These are phyloP conservation scores for Lycaena phlaeas DNA, from an alignment of 2,888 invertebrate species.

Conservation along the genomic window DNA sequence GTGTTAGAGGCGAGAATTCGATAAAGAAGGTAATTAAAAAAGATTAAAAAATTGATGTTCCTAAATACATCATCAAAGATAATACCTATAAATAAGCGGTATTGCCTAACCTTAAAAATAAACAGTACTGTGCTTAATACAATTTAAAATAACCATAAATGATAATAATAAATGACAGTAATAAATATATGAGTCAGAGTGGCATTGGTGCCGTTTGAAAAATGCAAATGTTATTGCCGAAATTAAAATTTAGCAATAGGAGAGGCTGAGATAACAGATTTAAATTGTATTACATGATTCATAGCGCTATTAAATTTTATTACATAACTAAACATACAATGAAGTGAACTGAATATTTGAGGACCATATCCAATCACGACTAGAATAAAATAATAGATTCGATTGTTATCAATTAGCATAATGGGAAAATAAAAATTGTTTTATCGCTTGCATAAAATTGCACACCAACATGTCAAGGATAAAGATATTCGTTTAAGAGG, in stretches of 20 bases:
- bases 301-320: constrained; percentile 8
- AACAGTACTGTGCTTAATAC: constrained; percentile 26
- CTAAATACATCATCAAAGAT: no score
- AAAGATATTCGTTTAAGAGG: no score
- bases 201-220: constrained; percentile 48
- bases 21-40: no score
- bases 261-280: constrained; percentile 15
- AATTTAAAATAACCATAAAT: constrained; percentile 50
- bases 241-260: constrained; percentile 38
- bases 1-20: no score
- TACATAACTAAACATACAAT: constrained; percentile 2
- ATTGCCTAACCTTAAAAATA: not conserved
- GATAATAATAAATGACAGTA: constrained; percentile 52
- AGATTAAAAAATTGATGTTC: no score
- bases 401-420: not conserved
- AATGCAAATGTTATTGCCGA: constrained; percentile 45
- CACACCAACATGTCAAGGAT: no score
- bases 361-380: not conserved
- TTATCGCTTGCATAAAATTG: no score
- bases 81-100: no score
- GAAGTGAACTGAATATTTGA: not conserved
- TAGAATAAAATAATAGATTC: not conserved
- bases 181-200: constrained; percentile 52
- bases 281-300: constrained; percentile 12
- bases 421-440: no score